Evolutionary conservation across 2,113 vertebrate genomes (phyloP).

Genomic region (Chaenogobius annularis): DNA sequence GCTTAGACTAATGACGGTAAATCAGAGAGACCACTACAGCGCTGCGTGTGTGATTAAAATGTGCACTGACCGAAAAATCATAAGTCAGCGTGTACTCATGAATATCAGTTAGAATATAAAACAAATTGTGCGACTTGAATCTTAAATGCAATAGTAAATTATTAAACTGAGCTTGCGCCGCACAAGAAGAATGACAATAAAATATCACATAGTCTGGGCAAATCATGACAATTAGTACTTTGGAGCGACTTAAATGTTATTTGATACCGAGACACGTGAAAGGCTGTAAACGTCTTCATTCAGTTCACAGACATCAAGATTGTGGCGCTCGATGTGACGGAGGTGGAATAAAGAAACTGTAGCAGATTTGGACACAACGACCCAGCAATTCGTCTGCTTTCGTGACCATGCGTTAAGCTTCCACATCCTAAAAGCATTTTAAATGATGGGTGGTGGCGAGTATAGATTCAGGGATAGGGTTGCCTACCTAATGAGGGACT

Average conservation of each 20-base stretch:
- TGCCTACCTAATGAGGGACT: constrained; percentile 98
- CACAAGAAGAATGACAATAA: not conserved
- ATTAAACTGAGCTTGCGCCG: not conserved
- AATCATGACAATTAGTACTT: not conserved
- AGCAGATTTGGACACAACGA: not conserved
- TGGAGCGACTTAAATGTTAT: no score
- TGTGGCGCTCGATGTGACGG: no score
- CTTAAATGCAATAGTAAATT: constrained; percentile 3
- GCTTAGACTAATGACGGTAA: constrained; percentile 8
- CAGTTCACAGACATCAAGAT: no score
- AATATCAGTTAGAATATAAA: not conserved
- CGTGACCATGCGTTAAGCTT: not conserved
- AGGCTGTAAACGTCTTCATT: not conserved
- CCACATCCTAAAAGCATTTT: not conserved
- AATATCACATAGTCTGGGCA: not conserved
- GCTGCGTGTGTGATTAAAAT: constrained; percentile 6
- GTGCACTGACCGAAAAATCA: not conserved
- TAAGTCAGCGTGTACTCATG: not conserved
- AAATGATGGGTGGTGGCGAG: not conserved
- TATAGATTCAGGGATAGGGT: not conserved
- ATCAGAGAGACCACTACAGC: constrained; percentile 17
- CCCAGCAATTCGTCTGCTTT: not conserved
- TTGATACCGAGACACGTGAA: no score
- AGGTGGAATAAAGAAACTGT: not conserved
- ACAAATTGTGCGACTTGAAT: not conserved